Percentiles rank a stretch among this genome's conserved stretches.
phyloP scores from a whole-genome alignment of 1,140 invertebrate species.

The Drosophila sp. region DNA sequence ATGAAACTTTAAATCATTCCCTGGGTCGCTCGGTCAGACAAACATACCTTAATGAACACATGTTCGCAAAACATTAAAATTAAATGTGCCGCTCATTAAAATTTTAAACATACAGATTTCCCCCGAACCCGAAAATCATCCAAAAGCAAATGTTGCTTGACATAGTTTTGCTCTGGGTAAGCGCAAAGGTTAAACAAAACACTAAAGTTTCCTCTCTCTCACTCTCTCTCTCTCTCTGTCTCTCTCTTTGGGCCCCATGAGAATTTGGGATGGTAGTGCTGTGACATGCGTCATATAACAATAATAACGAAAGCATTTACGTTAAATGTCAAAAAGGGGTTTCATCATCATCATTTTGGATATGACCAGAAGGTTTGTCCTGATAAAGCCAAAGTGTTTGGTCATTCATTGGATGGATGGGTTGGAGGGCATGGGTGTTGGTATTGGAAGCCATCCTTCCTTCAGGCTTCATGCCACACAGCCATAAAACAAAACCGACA shows the following conservation, averaged over 20 bases:
- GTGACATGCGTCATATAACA: constrained; percentile 64
- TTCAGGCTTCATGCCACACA: constrained; percentile 31
- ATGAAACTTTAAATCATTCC: constrained; percentile 18
- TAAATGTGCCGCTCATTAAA: constrained; percentile 77
- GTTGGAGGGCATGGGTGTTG: background rate
- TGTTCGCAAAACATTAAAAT: constrained; percentile 77
- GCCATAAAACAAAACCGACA: constrained; percentile 59
- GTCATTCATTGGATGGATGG: constrained; percentile 53
- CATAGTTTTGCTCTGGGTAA: constrained; percentile 16
- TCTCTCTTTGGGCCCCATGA: background rate
- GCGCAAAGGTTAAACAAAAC: constrained; percentile 1
- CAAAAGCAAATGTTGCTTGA: constrained; percentile 62
- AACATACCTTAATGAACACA: constrained; percentile 72
- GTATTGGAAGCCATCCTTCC: constrained; percentile 19
- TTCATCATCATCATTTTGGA: constrained; percentile 42
- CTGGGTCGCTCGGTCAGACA: constrained; percentile 13
- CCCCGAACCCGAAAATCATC: constrained; percentile 28
- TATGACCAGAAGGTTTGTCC: constrained; percentile 27
- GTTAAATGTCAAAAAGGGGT: constrained; percentile 70
- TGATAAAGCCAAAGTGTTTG: constrained; percentile 71
- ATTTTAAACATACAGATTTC: constrained; percentile 63
- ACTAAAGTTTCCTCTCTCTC: constrained; percentile 5
- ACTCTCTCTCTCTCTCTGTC: constrained; percentile 16
- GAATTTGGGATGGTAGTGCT: background rate
- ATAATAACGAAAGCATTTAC: constrained; percentile 80